phyloP scores from a whole-genome alignment of 2,888 invertebrate genomes.

The Lathronympha strigana region DNA sequence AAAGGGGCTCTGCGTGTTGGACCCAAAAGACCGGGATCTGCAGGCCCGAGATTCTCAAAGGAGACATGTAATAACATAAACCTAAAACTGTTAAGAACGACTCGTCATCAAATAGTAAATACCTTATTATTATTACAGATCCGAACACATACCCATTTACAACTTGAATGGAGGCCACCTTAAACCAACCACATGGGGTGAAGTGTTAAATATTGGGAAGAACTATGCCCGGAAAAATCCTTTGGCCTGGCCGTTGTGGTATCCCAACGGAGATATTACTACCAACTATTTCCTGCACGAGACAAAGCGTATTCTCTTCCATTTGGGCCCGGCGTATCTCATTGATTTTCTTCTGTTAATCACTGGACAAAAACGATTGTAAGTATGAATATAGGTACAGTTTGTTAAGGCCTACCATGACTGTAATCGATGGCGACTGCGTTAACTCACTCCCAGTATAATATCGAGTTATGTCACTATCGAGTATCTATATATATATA shows the following conservation, averaged over 20 bases:
- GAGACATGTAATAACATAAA: no score
- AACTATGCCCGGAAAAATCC: constrained; percentile 89
- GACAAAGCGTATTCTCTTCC: constrained; percentile 87
- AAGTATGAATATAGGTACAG: constrained; percentile 84
- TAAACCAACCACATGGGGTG: constrained; percentile 93
- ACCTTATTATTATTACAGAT: constrained; percentile 73
- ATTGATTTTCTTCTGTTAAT: constrained; percentile 90
- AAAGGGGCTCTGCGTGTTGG: no score
- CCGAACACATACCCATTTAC: constrained; percentile 90
- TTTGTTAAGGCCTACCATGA: constrained; percentile 89
- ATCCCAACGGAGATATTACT: constrained; percentile 91
- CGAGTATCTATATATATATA: no score
- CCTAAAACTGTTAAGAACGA: no score
- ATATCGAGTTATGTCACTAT: no score
- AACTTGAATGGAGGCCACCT: constrained; percentile 94
- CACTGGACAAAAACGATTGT: constrained; percentile 91
- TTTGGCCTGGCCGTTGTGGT: constrained; percentile 93
- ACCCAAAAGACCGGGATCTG: no score
- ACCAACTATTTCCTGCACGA: constrained; percentile 87
- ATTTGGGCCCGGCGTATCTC: constrained; percentile 90
- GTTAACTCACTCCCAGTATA: no score
- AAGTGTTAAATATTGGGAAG: constrained; percentile 89
- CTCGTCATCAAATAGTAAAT: no score
- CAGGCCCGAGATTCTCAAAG: no score
- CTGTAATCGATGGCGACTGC: no score